A percentile compares a stretch with the other conserved stretches of the same genome.
These are phyloP conservation scores for Leptatherina wallacei DNA, from an alignment of 2,797 vertebrate genomes.

Conservation along the genomic window DNA sequence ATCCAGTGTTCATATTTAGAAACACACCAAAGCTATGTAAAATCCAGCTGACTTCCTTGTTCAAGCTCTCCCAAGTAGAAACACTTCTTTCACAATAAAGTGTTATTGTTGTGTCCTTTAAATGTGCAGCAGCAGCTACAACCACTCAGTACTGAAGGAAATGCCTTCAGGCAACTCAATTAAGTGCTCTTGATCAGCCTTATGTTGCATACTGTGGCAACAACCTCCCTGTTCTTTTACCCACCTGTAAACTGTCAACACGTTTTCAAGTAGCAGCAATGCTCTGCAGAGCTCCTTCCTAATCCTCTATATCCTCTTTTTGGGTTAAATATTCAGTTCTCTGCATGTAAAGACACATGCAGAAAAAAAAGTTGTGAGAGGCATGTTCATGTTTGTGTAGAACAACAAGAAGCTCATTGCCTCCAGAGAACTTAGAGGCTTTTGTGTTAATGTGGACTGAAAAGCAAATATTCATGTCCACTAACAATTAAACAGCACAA, in stretches of 20 bases:
- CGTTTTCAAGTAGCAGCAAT: conserved; percentile 29
- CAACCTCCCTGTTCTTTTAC: background rate
- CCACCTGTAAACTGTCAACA: conserved; percentile 41
- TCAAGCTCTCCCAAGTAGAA: conserved; percentile 9
- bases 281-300: conserved; percentile 26
- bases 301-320: background rate
- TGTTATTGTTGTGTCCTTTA: conserved; percentile 4
- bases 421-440: too few species aligned
- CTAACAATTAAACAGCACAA: too few species aligned
- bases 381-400: too few species aligned
- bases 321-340: background rate
- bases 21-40: conserved; percentile 3
- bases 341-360: conserved; percentile 13
- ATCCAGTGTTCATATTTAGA: conserved; percentile 24
- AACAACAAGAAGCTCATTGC: too few species aligned
- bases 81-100: background rate
- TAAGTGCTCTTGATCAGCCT: conserved; percentile 13
- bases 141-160: background rate
- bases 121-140: conserved; percentile 3
- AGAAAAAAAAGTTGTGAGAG: too few species aligned
- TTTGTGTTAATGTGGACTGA: too few species aligned
- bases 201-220: conserved; percentile 15
- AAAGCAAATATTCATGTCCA: too few species aligned
- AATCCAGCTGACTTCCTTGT: background rate
- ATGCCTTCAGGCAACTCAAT: conserved; percentile 11